A percentile compares a stretch with the other conserved stretches of the same genome.
These are phyloP conservation scores for Drosophila acutilabella DNA, from an alignment of 2,888 invertebrate genomes.

Conservation along the genomic window DNA sequence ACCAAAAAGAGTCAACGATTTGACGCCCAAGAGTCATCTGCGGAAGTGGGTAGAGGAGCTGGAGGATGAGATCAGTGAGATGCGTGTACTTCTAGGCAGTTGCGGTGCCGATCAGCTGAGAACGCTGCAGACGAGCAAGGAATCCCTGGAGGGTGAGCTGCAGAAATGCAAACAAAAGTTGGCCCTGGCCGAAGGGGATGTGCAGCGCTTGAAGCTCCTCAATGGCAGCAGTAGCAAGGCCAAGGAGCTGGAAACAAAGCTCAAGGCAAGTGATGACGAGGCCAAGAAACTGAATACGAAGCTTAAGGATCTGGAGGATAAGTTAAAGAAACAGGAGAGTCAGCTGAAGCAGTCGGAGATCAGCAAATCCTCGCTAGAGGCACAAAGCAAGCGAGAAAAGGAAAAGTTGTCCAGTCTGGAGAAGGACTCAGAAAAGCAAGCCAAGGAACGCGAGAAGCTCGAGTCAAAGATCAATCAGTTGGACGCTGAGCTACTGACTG, in stretches of 20 bases:
- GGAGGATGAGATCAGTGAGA: conserved; percentile 92
- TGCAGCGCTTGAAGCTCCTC: conserved; percentile 78
- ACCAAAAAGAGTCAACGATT: conserved; percentile 91
- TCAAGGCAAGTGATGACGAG: conserved; percentile 90
- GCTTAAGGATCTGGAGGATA: conserved; percentile 85
- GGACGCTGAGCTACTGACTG: conserved; percentile 86
- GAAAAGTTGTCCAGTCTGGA: conserved; percentile 86
- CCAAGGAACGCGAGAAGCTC: conserved; percentile 88
- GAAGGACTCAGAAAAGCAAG: conserved; percentile 88
- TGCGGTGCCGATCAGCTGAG: conserved; percentile 85
- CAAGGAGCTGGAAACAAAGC: conserved; percentile 88
- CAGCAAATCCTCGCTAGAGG: conserved; percentile 85
- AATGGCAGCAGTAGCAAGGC: conserved; percentile 86
- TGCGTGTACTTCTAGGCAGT: conserved; percentile 84
- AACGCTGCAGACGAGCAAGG: conserved; percentile 88
- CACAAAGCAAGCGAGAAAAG: conserved; percentile 85
- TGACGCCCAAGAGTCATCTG: conserved; percentile 85
- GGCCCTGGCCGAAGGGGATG: conserved; percentile 87
- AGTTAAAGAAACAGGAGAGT: conserved; percentile 86
- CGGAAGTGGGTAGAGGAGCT: conserved; percentile 94
- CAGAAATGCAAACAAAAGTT: conserved; percentile 89
- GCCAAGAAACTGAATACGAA: conserved; percentile 87
- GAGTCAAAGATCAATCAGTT: conserved; percentile 88
- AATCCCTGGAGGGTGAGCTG: conserved; percentile 88
- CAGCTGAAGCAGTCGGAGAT: conserved; percentile 86